phyloP scores from a whole-genome alignment of 2,113 vertebrate genomes.

The Dasypus novemcinctus region DNA sequence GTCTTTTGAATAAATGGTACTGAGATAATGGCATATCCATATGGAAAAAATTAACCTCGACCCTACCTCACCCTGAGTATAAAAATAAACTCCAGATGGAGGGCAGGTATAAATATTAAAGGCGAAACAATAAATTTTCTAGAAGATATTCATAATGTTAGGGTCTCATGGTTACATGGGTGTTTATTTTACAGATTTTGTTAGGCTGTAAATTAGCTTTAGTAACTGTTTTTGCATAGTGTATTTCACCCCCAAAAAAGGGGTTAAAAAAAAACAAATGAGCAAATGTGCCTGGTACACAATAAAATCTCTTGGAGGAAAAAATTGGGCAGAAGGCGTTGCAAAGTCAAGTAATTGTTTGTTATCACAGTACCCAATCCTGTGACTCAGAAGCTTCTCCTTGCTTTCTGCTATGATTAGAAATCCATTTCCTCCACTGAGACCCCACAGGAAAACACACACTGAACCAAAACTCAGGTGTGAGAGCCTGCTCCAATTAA shows the following conservation, averaged over 20 bases:
- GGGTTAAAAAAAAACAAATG: not conserved
- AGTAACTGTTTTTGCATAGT: not conserved
- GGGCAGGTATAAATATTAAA: not conserved
- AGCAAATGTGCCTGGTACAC: not conserved
- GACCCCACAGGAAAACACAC: not conserved
- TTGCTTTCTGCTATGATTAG: not conserved
- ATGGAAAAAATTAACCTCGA: not conserved
- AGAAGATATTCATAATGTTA: not conserved
- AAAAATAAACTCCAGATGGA: conserved; percentile 11
- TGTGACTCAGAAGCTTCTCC: not conserved
- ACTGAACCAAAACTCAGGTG: not conserved
- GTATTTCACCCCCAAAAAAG: not conserved
- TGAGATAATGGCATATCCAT: not conserved
- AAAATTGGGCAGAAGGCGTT: not conserved
- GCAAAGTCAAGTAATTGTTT: not conserved
- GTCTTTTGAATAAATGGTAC: not conserved
- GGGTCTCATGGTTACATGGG: not conserved
- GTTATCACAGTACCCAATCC: not conserved
- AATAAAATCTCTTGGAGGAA: not conserved
- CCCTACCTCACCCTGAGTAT: not conserved
- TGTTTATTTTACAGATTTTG: conserved; percentile 14
- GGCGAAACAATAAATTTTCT: conserved; percentile 20
- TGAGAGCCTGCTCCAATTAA: not conserved
- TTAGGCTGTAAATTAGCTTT: conserved; percentile 7
- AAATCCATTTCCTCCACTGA: not conserved